phyloP scores from a whole-genome alignment of 2,113 vertebrate species.

The Hyaena hyaena region DNA sequence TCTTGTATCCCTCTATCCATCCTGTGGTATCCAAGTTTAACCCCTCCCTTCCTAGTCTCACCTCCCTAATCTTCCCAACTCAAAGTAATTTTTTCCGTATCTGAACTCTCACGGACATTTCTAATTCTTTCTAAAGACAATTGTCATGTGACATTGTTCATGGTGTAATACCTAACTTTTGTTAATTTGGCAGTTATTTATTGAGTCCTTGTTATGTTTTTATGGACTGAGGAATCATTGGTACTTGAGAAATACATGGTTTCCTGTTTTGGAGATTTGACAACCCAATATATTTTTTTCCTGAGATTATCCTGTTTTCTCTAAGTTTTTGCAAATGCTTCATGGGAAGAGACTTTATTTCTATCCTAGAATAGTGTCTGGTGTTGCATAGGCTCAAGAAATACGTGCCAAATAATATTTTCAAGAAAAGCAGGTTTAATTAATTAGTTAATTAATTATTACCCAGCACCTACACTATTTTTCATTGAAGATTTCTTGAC shows the following conservation, averaged over 20 bases:
- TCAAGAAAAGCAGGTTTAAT: neutral
- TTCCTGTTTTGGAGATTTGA: constrained; percentile 22
- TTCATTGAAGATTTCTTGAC: neutral
- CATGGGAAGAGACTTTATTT: neutral
- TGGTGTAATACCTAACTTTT: neutral
- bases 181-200: neutral
- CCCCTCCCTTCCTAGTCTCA: neutral
- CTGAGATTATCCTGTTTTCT: constrained; percentile 21
- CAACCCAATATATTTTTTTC: neutral
- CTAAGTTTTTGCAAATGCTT: constrained; percentile 27
- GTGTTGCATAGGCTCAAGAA: neutral
- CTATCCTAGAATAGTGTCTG: neutral
- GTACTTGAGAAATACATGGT: neutral
- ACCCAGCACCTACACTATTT: neutral
- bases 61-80: neutral
- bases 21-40: neutral
- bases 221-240: neutral
- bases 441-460: neutral
- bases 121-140: neutral
- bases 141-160: neutral
- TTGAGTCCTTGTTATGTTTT: neutral
- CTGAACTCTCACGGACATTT: neutral
- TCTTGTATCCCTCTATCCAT: neutral
- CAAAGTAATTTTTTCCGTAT: neutral
- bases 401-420: neutral